A percentile compares a stretch with the other conserved stretches of the same genome.
These are phyloP conservation scores for Arbacia lixula DNA, from an alignment of 53 echinoderm and acorn worm species.

Conservation along the genomic window DNA sequence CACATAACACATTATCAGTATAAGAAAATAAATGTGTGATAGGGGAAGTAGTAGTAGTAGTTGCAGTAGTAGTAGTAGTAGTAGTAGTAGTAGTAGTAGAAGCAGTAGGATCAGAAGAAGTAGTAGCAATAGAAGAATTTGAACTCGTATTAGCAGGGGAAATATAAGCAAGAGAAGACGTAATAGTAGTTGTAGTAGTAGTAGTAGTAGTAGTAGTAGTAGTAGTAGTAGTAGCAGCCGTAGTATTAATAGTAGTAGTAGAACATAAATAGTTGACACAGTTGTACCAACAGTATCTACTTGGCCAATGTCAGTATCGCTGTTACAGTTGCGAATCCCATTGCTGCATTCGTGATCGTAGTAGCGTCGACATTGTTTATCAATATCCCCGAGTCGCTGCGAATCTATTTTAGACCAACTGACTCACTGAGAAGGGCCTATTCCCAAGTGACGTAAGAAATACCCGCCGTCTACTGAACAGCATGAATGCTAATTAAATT, in stretches of 20 bases:
- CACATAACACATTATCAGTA: neutral
- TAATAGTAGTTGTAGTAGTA: neutral
- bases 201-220: neutral
- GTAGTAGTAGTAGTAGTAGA: neutral
- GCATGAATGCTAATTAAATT: too few species aligned
- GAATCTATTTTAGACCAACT: too few species aligned
- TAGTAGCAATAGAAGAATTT: neutral
- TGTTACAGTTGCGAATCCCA: too few species aligned
- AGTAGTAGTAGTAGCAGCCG: neutral
- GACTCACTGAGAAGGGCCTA: too few species aligned
- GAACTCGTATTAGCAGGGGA: neutral
- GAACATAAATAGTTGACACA: too few species aligned
- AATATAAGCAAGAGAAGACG: neutral
- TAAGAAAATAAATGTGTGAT: neutral
- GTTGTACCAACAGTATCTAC: too few species aligned
- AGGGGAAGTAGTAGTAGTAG: neutral
- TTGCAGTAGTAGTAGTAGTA: neutral
- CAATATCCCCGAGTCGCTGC: too few species aligned
- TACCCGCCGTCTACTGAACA: too few species aligned
- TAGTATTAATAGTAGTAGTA: neutral
- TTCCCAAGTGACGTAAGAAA: too few species aligned
- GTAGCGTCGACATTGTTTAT: too few species aligned
- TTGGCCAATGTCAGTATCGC: too few species aligned
- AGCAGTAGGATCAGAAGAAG: neutral
- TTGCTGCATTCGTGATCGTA: too few species aligned